Base-by-base conservation (phyloP, 2,113 vertebrate genomes). In the Leptocoma aspasia region DNA sequence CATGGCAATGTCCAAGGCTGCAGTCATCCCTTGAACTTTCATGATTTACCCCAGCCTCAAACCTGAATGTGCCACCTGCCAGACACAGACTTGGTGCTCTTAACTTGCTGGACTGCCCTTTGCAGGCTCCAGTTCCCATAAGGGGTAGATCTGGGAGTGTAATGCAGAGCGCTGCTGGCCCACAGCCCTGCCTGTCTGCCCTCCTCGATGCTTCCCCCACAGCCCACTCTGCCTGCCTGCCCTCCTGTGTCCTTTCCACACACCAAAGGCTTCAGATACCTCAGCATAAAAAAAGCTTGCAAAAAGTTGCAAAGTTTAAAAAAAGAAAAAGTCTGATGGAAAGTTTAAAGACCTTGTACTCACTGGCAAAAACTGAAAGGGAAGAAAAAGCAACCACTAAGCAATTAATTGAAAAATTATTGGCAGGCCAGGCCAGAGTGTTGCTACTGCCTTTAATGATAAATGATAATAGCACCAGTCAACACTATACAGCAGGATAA, bases 391-490 rank as follows among this genome's bases (percentile, higher is more conserved):
- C 70, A 91, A 88, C 24, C 23, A 11, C 88, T 77, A 88, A 94
- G 85, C 42, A 93, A 96, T 96, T 94, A 94, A 96, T 83, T 90
- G 72, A 92, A 97, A 93, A 92, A 94, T 66, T 94, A 88, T 93
- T 94, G 92, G 79, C 88, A 94, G 93, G 56, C 79, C 90, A 92
- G 85, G 86, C 56, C 90, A 57, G n/a, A 86, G 66, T n/a, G 44
- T 71, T 92, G 78, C 81, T 6, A 2, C 71, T 92, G 82, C 49
- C 85, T 94, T 94, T 94, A 90, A 96, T 94, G 95, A 92, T 92
- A 89, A 95, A 95, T 89, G 83, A 76, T 95, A 95, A 94, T 72
- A 92, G 54, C 79, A 63, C 41, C 86, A 95, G 93, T 86, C 84
- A 90, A 61, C 2, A 41, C 75, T 73, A 42, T 94, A 64, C 17